Evolutionary conservation across 1,140 invertebrate genomes (phyloP), one percentile per base, ranked within the genome.

Genomic region (Metaphire vulgaris): DNA sequence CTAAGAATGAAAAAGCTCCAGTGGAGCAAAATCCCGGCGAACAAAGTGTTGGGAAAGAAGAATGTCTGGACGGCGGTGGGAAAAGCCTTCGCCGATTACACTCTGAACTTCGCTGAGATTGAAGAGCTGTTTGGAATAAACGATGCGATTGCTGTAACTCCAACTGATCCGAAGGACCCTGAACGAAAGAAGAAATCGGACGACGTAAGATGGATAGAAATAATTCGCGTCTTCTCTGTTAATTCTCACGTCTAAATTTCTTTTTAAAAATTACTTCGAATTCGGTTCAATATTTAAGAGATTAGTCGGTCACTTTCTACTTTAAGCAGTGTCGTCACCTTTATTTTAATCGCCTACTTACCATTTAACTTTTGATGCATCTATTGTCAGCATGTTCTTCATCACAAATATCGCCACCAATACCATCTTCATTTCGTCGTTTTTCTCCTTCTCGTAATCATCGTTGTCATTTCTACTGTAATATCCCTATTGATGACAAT

Each of bases 71-170:
- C 72, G 34, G 41, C 33, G 41, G 72, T 69, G 64, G 94, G 94
- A 0, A 90, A 91, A 80, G 91, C 90, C 75, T 92, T 95, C 83
- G 91, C 95, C 82, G 90, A 83, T 91, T 80, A 81, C 41, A 81
- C 82, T 88, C 75, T 90, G 88, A 83, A 84, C 79, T 83, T 82
- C 77, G 78, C 80, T 65, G 77, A 79, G 72, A 83, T 86, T 74
- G 85, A 86, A 69, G 81, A 84, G 41, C 77, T 85, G 33, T 84
- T 87, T 78, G 79, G 80, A 64, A 74, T 82, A 30, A 79, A 78
- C 21, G 66, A 30, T 2, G 33, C 29, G 1, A 77, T 78, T 21
- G 69, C 73, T 15, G 32, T 75, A 0, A 74, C 78, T 1, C 56
- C 77, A 15, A 79, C 80, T 30, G 71, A 69, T 16, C 83, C 83